Base-by-base conservation (phyloP, 1,140 invertebrate genomes). In the Camponotus vicinus region DNA sequence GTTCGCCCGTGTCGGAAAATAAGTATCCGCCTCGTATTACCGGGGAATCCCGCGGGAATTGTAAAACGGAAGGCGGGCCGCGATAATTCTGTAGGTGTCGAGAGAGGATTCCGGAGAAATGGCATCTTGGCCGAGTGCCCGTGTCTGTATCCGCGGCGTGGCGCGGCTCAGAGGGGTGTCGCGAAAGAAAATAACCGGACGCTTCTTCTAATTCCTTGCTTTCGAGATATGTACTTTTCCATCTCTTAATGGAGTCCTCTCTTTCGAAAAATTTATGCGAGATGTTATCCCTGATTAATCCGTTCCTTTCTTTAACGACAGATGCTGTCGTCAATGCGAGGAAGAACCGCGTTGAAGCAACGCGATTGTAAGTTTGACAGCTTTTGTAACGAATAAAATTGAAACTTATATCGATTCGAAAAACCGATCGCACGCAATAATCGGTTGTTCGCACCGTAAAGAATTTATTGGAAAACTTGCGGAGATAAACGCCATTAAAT, bases 61-160 rank as follows among this genome's bases (percentile, higher is more conserved):
- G 89, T 88, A 86, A 88, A 90, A 86, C 88, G 88, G 77, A 67
- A 86, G 77, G 76, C 83, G 83, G 79, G 66, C 63, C 66, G 61
- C 78, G 86, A 91, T 91, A 91, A 91, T 91, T 90, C 67, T 63
- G 71, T 88, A 88, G 86, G 86, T 85, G 83, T 88, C 83, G 89
- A 86, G 86, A 80, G 84, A 88, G 77, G 86, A 86, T 90, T 86
- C 69, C 80, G 78, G 73, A 76, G 61, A 80, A 90, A 88, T 79
- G 86, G 86, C 89, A 77, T 57, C 71, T 91, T 90, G 89, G 89
- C 89, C 84, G 69, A 77, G 67, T 91, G 89, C 89, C 89, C 89
- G 85, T 13, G 83, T 55, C 49, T 37, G 52, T 83, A 32, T 75
- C 55, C 69, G 70, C 27, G 18, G 13, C 40, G 55, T 18, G 37